Evolutionary conservation across 2,797 vertebrate genomes (phyloP).

Genomic region (Apodemus agrarius): DNA sequence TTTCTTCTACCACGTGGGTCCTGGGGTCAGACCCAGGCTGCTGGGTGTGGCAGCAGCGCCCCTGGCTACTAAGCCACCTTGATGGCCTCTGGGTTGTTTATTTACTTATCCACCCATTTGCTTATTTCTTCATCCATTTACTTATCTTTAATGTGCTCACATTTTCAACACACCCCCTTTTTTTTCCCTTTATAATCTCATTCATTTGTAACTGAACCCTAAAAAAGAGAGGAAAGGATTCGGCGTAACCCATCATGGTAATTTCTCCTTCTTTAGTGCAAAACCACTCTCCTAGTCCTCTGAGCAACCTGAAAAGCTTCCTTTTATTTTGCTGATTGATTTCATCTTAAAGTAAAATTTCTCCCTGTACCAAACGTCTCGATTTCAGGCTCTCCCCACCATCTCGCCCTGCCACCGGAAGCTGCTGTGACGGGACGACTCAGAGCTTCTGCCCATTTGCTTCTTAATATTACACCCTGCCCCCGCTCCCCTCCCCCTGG

Average conservation of each 20-base stretch:
- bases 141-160: background rate
- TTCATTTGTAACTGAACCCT: background rate
- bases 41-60: background rate
- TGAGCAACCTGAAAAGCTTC: background rate
- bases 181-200: background rate
- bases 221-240: background rate
- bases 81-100: background rate
- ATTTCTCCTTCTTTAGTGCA: slow-evolving; percentile 1
- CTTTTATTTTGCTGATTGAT: slow-evolving; percentile 35
- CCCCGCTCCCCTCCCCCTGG: too few relatives aligned
- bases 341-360: slow-evolving; percentile 55
- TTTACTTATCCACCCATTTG: background rate
- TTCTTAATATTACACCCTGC: slow-evolving; percentile 39
- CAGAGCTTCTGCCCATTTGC: background rate
- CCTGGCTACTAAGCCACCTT: background rate
- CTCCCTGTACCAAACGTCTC: background rate
- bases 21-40: background rate
- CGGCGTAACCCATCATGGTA: background rate
- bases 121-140: background rate
- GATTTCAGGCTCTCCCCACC: background rate
- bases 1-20: background rate
- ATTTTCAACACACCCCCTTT: background rate
- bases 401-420: slow-evolving; percentile 5
- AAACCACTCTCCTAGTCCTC: background rate
- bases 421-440: background rate